phyloP scores from a whole-genome alignment of 2,113 vertebrate genomes.

The Genyomyrus donnyi region DNA sequence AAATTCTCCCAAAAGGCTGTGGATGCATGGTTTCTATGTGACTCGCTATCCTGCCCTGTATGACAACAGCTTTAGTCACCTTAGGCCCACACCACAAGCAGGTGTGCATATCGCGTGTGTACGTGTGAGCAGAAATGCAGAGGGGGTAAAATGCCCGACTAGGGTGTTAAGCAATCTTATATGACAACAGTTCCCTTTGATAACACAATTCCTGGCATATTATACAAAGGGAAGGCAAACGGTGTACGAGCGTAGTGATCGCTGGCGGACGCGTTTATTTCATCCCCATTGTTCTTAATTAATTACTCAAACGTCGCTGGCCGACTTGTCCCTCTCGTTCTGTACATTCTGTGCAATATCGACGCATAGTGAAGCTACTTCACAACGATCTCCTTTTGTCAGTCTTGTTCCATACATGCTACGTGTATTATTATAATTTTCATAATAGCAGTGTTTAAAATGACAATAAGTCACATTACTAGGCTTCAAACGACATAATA shows the following conservation, averaged over 20 bases:
- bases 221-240: neutral
- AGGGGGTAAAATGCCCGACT: neutral
- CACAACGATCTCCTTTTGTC: neutral
- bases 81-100: neutral
- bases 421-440: neutral
- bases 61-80: conserved; percentile 2
- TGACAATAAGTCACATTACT: neutral
- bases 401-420: neutral
- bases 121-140: neutral
- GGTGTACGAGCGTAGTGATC: neutral
- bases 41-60: neutral
- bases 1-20: neutral
- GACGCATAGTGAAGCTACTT: neutral
- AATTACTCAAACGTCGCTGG: neutral
- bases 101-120: neutral
- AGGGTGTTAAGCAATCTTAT: neutral
- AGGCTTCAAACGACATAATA: neutral
- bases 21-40: neutral
- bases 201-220: neutral
- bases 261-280: neutral
- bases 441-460: neutral
- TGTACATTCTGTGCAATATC: neutral
- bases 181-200: neutral
- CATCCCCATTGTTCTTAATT: neutral
- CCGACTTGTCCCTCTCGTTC: neutral